Evolutionary conservation across 1,140 invertebrate genomes (phyloP).

Genomic region (Scylla paramamosain): DNA sequence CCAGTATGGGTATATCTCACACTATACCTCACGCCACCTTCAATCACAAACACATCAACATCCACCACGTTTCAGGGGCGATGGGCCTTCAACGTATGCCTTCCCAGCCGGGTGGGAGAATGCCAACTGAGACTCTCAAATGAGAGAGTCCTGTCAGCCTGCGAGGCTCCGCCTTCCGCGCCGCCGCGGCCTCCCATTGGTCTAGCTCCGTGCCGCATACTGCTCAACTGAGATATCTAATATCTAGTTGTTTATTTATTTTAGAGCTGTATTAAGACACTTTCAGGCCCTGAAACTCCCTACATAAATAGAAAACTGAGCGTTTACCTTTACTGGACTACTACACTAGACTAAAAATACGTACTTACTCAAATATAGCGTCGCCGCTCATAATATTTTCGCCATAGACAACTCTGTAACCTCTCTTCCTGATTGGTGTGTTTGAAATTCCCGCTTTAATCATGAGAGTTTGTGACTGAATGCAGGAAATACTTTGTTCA

Average conservation of each 20-base stretch:
- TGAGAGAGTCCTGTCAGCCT: slow-evolving; percentile 45
- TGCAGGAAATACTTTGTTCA: slow-evolving; percentile 72
- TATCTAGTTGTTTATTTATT: slow-evolving; percentile 34
- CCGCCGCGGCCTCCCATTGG: slow-evolving; percentile 54
- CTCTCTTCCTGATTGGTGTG: slow-evolving; percentile 65
- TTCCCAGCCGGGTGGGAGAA: slow-evolving; percentile 70
- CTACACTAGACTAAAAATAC: neutral
- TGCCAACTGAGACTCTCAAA: slow-evolving; percentile 65
- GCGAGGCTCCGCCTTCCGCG: slow-evolving; percentile 37
- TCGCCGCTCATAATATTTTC: slow-evolving; percentile 46
- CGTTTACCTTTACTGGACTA: neutral
- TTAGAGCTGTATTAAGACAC: neutral
- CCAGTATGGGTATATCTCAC: slow-evolving; percentile 62
- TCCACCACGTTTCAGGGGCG: slow-evolving; percentile 65
- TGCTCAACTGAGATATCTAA: neutral
- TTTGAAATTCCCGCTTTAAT: slow-evolving; percentile 74
- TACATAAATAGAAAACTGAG: neutral
- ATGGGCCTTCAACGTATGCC: slow-evolving; percentile 52
- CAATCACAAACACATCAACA: slow-evolving; percentile 68
- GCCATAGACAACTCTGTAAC: slow-evolving; percentile 42
- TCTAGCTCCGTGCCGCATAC: slow-evolving; percentile 53
- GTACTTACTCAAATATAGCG: slow-evolving; percentile 58
- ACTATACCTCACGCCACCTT: slow-evolving; percentile 65
- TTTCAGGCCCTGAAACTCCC: neutral
- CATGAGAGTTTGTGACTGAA: slow-evolving; percentile 66